These are phyloP conservation scores for Anagyrus pseudococci DNA, from an alignment of 2,888 invertebrate species.

Conservation along the genomic window DNA sequence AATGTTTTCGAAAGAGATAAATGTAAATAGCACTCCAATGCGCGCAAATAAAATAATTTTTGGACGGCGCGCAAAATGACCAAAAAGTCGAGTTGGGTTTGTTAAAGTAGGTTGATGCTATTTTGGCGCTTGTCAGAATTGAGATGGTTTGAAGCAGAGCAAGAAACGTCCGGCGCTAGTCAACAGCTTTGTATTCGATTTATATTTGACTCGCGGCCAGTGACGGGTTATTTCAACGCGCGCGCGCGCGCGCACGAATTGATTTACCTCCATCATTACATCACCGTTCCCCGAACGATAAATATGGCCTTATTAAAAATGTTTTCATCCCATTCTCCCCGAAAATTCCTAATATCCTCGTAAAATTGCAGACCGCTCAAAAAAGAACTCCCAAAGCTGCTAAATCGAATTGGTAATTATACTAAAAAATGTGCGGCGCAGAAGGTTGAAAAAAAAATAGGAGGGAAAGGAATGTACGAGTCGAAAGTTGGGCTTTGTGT, in stretches of 20 bases:
- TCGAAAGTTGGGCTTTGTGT: constrained; percentile 5
- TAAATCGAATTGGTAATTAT: too few species aligned
- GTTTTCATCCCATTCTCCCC: too few species aligned
- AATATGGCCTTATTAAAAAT: background rate
- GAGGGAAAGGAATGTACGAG: too few species aligned
- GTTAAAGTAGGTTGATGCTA: constrained; percentile 26
- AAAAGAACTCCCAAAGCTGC: background rate
- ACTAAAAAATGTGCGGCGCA: too few species aligned
- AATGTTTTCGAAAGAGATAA: too few species aligned
- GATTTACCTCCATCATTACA: too few species aligned
- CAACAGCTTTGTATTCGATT: constrained; percentile 39
- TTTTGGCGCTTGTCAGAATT: constrained; percentile 24
- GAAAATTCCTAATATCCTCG: too few species aligned
- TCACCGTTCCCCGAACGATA: too few species aligned
- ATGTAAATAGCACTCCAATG: too few species aligned
- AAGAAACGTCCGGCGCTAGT: constrained; percentile 22
- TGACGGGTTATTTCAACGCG: background rate
- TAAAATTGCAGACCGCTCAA: too few species aligned
- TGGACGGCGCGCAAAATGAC: background rate
- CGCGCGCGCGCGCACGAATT: background rate
- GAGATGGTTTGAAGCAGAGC: constrained; percentile 13
- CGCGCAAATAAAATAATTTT: constrained; percentile 1
- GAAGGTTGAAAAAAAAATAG: too few species aligned
- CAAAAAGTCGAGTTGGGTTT: background rate
- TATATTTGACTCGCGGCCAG: constrained; percentile 5